These are phyloP conservation scores for Sarcophaga peregrina DNA, from an alignment of 1,140 invertebrate species.

Conservation along the genomic window DNA sequence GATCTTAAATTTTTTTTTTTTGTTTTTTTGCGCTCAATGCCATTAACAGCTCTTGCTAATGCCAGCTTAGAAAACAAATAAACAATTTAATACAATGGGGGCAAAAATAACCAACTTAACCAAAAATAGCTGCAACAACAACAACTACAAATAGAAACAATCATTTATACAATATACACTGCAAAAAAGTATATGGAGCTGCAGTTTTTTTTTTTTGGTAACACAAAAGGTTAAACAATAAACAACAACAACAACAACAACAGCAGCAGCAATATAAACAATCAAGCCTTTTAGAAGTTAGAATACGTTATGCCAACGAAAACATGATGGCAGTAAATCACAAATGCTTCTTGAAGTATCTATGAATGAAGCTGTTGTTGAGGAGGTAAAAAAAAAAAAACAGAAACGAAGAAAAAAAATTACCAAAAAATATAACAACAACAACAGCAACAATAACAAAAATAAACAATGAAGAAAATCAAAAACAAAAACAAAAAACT, in stretches of 20 bases:
- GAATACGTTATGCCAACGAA: constrained; percentile 65
- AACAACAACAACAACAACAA: constrained; percentile 9
- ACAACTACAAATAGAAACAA: no score
- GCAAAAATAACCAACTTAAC: neutral
- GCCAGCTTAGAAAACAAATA: constrained; percentile 53
- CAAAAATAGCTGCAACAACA: neutral
- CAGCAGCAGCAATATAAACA: neutral
- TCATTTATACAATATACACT: no score
- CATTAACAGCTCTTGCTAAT: no score
- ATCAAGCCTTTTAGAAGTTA: constrained; percentile 39
- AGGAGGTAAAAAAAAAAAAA: no score
- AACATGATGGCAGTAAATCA: constrained; percentile 56
- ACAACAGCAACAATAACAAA: constrained; percentile 20
- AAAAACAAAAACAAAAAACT: constrained; percentile 42
- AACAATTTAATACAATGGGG: constrained; percentile 65
- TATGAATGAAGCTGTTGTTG: neutral
- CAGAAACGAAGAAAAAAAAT: no score
- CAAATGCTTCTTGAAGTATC: constrained; percentile 28
- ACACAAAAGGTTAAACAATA: constrained; percentile 39
- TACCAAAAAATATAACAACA: neutral
- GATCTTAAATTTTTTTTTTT: no score
- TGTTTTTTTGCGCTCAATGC: no score
- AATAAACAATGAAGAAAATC: neutral
- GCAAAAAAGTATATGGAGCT: neutral
- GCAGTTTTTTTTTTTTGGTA: neutral